Evolutionary conservation across 2,797 vertebrate genomes (phyloP).

Genomic region (Gymnoscopelus braueri): DNA sequence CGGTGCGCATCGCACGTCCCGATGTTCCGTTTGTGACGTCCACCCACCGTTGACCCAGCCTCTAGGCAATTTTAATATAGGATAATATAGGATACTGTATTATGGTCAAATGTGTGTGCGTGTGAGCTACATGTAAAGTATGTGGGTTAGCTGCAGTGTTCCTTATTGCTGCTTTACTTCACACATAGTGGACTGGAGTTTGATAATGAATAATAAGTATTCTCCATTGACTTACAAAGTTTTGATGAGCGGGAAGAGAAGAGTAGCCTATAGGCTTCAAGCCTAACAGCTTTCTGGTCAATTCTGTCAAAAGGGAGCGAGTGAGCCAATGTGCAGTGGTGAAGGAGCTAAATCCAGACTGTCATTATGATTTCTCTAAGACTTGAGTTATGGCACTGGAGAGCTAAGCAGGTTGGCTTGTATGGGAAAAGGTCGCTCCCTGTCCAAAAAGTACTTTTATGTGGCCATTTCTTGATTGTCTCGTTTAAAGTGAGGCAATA

Average conservation of each 20-base stretch:
- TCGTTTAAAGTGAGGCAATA: not conserved
- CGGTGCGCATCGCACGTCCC: too few species aligned
- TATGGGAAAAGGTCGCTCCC: constrained; percentile 14
- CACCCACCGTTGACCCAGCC: too few species aligned
- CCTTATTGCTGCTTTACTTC: constrained; percentile 25
- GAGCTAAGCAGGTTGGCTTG: constrained; percentile 49
- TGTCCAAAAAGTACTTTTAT: constrained; percentile 7
- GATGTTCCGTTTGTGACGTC: too few species aligned
- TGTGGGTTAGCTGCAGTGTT: constrained; percentile 20
- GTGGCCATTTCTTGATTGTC: not conserved
- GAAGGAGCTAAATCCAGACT: constrained; percentile 52
- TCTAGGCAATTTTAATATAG: too few species aligned
- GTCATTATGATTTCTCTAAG: constrained; percentile 48
- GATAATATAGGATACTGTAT: too few species aligned
- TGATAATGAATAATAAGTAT: constrained; percentile 56
- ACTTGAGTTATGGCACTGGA: constrained; percentile 41
- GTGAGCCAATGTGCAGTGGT: constrained; percentile 37
- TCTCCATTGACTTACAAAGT: constrained; percentile 59
- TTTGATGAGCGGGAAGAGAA: constrained; percentile 27
- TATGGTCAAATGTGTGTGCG: constrained; percentile 4
- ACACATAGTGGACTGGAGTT: constrained; percentile 51
- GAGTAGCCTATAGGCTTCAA: rapidly evolving
- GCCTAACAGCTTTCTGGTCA: constrained; percentile 40
- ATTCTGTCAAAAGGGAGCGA: constrained; percentile 25
- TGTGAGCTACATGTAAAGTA: not conserved